These are phyloP conservation scores for Amblyopsis rosae DNA, from an alignment of 2,113 vertebrate genomes.

Conservation along the genomic window DNA sequence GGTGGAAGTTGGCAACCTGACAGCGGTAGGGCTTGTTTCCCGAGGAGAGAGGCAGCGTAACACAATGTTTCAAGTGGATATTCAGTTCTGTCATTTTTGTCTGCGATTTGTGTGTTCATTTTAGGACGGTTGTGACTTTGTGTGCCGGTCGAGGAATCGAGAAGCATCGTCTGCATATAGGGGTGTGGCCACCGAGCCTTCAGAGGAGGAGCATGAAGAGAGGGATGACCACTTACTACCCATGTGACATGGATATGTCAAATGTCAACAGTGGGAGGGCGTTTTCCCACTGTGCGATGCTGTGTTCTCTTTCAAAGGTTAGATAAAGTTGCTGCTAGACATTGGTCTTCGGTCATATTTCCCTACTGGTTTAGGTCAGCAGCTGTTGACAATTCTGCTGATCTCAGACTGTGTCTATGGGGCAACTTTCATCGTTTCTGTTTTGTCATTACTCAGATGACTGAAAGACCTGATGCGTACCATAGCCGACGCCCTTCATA, in stretches of 20 bases:
- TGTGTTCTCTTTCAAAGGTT: conserved; percentile 39
- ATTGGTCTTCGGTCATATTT: conserved; percentile 37
- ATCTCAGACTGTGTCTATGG: conserved; percentile 29
- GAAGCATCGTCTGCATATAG: conserved; percentile 82
- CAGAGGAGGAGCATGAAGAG: conserved; percentile 91
- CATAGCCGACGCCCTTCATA: conserved; percentile 23
- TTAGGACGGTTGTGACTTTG: conserved; percentile 96
- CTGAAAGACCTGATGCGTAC: conserved; percentile 10
- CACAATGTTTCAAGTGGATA: neutral
- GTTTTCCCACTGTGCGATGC: conserved; percentile 38
- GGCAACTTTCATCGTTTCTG: conserved; percentile 23
- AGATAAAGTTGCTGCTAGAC: conserved; percentile 44
- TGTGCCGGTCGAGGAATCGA: conserved; percentile 85
- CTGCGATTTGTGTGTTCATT: neutral
- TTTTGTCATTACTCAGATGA: conserved; percentile 18
- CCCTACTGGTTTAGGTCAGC: conserved; percentile 28
- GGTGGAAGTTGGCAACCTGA: conserved; percentile 91
- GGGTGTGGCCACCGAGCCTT: conserved; percentile 83
- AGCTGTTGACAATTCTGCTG: conserved; percentile 13
- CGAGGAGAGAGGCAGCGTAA: neutral
- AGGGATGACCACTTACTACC: conserved; percentile 94
- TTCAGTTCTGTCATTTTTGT: neutral
- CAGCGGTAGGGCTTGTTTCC: conserved; percentile 81
- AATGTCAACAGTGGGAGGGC: conserved; percentile 20
- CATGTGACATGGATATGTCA: conserved; percentile 79